Base-by-base conservation (phyloP, 2,797 vertebrate species). In the Myotis pilosus region DNA sequence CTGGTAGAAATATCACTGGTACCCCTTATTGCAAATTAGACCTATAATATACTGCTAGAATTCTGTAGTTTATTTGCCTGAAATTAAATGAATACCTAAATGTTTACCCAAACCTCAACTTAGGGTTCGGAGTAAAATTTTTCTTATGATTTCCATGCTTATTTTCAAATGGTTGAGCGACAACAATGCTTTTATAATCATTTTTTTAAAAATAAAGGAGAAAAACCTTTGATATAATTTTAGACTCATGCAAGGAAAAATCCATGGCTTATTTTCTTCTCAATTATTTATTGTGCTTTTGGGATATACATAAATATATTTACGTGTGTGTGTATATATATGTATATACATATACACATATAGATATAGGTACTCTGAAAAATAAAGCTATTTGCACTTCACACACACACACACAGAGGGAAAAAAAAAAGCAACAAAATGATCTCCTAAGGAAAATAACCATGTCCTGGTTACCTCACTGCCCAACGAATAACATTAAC, bases 11-110 rank as follows among this genome's bases (percentile, higher is more conserved):
- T 94, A 93, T 84, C 87, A 90, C 57, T 84, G 44, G 33, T 92
- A 68, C 74, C 16, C 62, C 51, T 83, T 75, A 38, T 51, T 66
- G 28, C 36, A 89, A 94, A 87, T 89, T 95, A 94, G 84, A 62
- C 33, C n/a, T 82, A 15, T 92, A 94, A 79, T 89, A 94, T 81
- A 94, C 89, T 12, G 5, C 20, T 68, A 94, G 76, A 87, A 94
- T 95, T 91, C 71, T 95, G 36, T 69, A 74, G 60, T 85, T 96
- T 91, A 78, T 89, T 95, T 86, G 64, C 81, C 71, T 91, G n/a
- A 49, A 94, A 92, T 97, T 88, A 86, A 95, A 86, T 82, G 64
- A 89, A 72, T 94, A 81, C 33, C 13, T 83, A 75, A 86, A 13
- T 66, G 3, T 81, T 93, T 94, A 8, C 38, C 33, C 60, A 94